Evolutionary conservation across 1,140 invertebrate genomes (phyloP).

Genomic region (Meloidogyne exigua): DNA sequence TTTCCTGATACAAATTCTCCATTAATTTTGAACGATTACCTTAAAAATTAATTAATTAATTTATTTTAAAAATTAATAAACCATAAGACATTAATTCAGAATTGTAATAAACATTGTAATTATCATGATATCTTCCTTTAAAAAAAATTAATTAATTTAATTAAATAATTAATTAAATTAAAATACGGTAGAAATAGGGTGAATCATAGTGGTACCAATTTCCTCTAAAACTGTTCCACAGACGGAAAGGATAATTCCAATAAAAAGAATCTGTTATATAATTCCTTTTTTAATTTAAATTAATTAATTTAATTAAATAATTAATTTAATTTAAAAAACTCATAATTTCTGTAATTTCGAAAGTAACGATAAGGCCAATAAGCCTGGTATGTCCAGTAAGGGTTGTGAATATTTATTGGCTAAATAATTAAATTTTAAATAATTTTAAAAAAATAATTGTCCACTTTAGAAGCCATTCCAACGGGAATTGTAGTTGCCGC

Average conservation of each 20-base stretch:
- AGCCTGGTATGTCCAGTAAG: constrained; percentile 25
- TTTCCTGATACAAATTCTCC: constrained; percentile 21
- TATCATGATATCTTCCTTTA: constrained; percentile 20
- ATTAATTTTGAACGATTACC: constrained; percentile 23
- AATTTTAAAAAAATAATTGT: too few species aligned
- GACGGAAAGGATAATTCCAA: constrained; percentile 23
- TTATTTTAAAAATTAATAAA: background rate
- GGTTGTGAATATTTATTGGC: constrained; percentile 17
- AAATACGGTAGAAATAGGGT: constrained; percentile 24
- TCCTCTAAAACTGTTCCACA: constrained; percentile 10
- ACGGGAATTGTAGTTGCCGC: constrained; percentile 15
- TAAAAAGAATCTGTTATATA: constrained; percentile 28
- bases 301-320: background rate
- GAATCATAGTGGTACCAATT: constrained; percentile 22
- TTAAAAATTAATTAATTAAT: background rate
- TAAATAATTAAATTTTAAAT: background rate
- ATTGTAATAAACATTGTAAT: constrained; percentile 25
- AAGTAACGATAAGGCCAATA: constrained; percentile 24
- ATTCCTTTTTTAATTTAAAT: constrained; percentile 15
- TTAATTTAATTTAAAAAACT: background rate
- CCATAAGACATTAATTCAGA: constrained; percentile 20
- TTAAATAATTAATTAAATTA: background rate
- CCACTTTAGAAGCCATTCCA: constrained; percentile 15
- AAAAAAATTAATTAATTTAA: too few species aligned
- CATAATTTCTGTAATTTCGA: constrained; percentile 24